These are phyloP conservation scores for Pristionchus exspectatus DNA, from an alignment of 2,888 invertebrate genomes.

Conservation along the genomic window DNA sequence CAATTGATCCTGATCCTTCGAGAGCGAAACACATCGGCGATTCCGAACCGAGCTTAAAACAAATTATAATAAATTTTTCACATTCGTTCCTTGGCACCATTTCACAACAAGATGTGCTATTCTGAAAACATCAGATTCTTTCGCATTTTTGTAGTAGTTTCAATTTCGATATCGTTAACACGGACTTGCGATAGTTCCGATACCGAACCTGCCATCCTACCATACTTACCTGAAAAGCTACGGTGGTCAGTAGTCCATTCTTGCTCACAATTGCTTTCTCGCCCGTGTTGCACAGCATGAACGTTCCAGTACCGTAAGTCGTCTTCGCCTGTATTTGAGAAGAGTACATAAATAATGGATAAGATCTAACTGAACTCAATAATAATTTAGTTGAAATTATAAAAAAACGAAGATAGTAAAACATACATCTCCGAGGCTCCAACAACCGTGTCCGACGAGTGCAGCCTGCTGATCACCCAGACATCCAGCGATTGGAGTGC, in stretches of 20 bases:
- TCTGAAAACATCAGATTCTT: too few relatives aligned
- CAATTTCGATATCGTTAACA: too few relatives aligned
- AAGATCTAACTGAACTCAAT: too few relatives aligned
- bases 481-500: conserved; percentile 74
- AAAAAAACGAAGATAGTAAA: background rate
- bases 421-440: conserved; percentile 51
- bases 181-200: too few relatives aligned
- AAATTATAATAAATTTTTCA: background rate
- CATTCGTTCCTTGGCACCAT: too few relatives aligned
- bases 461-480: conserved; percentile 87
- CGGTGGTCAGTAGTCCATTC: conserved; percentile 91
- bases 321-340: conserved; percentile 85
- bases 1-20: conserved; percentile 86
- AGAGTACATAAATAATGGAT: too few relatives aligned
- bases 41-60: conserved; percentile 85
- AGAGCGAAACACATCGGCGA: conserved; percentile 91
- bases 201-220: background rate
- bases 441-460: conserved; percentile 72
- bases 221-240: conserved; percentile 85
- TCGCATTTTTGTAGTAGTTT: too few relatives aligned
- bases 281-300: conserved; percentile 95
- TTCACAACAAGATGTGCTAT: too few relatives aligned
- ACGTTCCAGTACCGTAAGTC: conserved; percentile 93
- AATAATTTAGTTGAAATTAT: background rate
- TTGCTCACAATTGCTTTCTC: conserved; percentile 85